phyloP scores from a whole-genome alignment of 2,888 invertebrate genomes.

The Pherbina coryleti region DNA sequence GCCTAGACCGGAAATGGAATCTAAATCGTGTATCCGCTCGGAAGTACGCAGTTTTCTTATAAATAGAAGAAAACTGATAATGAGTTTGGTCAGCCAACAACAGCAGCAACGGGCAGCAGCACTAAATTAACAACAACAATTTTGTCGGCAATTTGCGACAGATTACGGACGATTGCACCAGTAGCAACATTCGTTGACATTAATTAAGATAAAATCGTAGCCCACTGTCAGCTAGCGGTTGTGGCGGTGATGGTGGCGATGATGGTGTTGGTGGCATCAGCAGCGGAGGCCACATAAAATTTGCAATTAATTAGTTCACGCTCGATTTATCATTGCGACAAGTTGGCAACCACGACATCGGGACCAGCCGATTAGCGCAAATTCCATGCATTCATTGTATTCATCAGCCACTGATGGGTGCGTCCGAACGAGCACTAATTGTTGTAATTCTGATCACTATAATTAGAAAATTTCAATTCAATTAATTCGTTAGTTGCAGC shows the following conservation, averaged over 20 bases:
- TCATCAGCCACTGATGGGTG: neutral
- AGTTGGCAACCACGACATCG: neutral
- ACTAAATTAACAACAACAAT: neutral
- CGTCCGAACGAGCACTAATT: neutral
- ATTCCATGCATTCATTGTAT: neutral
- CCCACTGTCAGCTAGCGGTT: neutral
- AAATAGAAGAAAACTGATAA: neutral
- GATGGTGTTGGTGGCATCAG: neutral
- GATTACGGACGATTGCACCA: conserved; percentile 10
- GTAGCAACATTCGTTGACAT: conserved; percentile 12
- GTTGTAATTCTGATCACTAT: neutral
- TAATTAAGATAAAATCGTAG: conserved; percentile 11
- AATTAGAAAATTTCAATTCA: neutral
- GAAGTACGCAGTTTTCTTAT: neutral
- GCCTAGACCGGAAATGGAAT: neutral
- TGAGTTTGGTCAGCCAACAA: neutral
- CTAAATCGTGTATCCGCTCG: neutral
- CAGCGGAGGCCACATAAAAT: neutral
- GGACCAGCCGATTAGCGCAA: neutral
- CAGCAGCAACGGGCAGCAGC: neutral
- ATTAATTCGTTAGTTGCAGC: neutral
- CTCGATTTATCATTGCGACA: conserved; percentile 6
- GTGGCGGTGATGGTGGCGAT: neutral
- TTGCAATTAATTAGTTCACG: conserved; percentile 24
- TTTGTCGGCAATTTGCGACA: neutral